Percentiles rank a stretch among this genome's conserved stretches.
Conservation (phyloP, 2,113 vertebrate genomes). For the Muntiacus muntjak region DNA sequence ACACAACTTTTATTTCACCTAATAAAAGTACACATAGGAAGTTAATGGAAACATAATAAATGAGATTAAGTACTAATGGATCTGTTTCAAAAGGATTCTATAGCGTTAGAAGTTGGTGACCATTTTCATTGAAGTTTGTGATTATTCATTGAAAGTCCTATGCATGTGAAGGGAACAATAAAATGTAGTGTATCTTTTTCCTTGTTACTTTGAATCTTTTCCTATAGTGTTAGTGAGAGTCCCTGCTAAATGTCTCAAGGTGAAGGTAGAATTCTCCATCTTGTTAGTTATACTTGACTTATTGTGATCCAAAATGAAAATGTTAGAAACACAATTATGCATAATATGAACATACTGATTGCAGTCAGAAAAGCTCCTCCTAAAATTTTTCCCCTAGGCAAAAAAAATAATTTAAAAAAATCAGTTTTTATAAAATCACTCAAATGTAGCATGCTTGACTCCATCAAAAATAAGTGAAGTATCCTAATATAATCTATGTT, state of each 20-base stretch:
- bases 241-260: conserved; percentile 59
- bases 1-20: not conserved
- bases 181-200: conserved; percentile 65
- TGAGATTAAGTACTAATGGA: not conserved
- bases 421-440: conserved; percentile 77
- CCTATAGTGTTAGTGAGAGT: conserved; percentile 63
- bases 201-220: conserved; percentile 68
- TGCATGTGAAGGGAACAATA: conserved; percentile 65
- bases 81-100: conserved; percentile 27
- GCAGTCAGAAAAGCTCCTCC: conserved; percentile 74
- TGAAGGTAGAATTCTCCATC: conserved; percentile 71
- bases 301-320: conserved; percentile 77
- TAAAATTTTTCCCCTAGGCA: conserved; percentile 77
- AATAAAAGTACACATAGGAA: not conserved
- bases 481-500: conserved; percentile 65
- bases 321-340: conserved; percentile 79
- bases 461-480: conserved; percentile 75
- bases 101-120: conserved; percentile 41
- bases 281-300: conserved; percentile 78
- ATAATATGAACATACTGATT: conserved; percentile 81
- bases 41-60: conserved; percentile 39
- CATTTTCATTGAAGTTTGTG: conserved; percentile 68
- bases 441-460: conserved; percentile 71
- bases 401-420: conserved; percentile 51
- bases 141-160: conserved; percentile 72